Conservation (phyloP, 2,113 vertebrate species). For the Pagrus major region DNA sequence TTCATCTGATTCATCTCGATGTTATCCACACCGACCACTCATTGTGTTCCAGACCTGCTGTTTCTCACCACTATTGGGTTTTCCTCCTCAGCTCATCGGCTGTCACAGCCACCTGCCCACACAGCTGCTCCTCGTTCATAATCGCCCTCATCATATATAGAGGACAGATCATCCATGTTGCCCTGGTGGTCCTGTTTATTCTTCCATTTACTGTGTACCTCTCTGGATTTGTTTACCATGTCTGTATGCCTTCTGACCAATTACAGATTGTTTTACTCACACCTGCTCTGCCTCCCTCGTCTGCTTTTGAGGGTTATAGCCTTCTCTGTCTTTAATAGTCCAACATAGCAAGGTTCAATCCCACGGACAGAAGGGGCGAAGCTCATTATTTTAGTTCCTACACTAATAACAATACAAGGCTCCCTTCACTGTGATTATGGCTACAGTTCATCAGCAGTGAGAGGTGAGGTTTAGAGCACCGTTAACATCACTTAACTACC, state of each 20-base stretch:
- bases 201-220: background rate
- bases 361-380: background rate
- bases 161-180: background rate
- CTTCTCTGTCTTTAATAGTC: background rate
- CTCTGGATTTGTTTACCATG: background rate
- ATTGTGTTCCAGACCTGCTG: background rate
- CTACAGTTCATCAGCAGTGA: background rate
- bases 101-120: background rate
- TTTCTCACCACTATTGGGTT: background rate
- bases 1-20: background rate
- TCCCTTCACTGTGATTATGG: background rate
- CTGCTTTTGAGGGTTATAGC: background rate
- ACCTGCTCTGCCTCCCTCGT: background rate
- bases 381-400: conserved; percentile 2
- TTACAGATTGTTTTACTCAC: background rate
- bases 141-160: background rate
- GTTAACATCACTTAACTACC: background rate
- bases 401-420: background rate
- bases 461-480: background rate
- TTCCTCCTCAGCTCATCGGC: background rate
- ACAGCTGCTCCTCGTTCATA: background rate
- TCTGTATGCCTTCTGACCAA: background rate
- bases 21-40: background rate
- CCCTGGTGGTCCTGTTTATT: background rate
- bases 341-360: background rate